Evolutionary conservation across 2,797 vertebrate genomes (phyloP).

Genomic region (Hyperoplus lanceolatus): DNA sequence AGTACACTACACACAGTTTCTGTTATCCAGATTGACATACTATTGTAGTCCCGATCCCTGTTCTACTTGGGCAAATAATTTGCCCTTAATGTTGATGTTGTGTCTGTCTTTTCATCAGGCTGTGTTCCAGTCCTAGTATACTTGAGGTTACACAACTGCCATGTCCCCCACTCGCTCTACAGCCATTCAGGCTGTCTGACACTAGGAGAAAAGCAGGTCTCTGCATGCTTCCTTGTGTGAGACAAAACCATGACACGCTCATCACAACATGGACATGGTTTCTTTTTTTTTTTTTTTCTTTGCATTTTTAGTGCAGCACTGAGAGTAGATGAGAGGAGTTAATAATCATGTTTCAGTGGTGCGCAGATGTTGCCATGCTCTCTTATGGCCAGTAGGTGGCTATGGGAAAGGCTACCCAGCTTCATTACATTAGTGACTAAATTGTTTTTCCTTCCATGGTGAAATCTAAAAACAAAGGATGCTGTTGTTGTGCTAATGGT

Average conservation of each 20-base stretch:
- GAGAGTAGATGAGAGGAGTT: background rate
- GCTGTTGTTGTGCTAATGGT: background rate
- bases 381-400: constrained; percentile 45
- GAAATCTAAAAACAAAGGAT: background rate
- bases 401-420: background rate
- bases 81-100: constrained; percentile 6
- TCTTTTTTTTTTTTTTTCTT: background rate
- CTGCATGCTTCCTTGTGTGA: constrained; percentile 18
- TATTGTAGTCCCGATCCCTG: background rate
- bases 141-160: constrained; percentile 35
- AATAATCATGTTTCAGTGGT: background rate
- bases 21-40: constrained; percentile 11
- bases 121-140: constrained; percentile 9
- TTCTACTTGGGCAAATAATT: background rate
- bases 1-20: background rate
- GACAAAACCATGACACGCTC: background rate
- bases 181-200: constrained; percentile 28
- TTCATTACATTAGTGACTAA: background rate
- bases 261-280: background rate
- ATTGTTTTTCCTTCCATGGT: background rate
- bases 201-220: constrained; percentile 11
- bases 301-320: background rate
- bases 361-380: constrained; percentile 9
- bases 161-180: constrained; percentile 1
- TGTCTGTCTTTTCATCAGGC: constrained; percentile 14